phyloP scores from a whole-genome alignment of 2,797 vertebrate genomes.

The Prunella strophiata region DNA sequence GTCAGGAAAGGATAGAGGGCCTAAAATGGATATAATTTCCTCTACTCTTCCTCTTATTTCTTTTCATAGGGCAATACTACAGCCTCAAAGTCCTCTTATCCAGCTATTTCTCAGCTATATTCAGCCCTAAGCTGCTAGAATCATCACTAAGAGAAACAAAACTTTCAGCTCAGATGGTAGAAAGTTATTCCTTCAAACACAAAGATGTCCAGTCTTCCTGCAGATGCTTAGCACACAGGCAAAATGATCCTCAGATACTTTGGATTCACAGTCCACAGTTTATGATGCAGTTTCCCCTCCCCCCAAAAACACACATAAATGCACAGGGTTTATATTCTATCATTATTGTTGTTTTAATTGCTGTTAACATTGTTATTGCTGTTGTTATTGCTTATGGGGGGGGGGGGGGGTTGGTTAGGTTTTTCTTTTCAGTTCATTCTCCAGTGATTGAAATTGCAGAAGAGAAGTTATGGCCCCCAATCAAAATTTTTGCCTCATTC shows the following conservation, averaged over 20 bases:
- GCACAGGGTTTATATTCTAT: background rate
- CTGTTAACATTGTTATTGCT: background rate
- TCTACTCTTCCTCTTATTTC: background rate
- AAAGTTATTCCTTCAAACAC: background rate
- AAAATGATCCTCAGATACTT: background rate
- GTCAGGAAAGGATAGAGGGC: background rate
- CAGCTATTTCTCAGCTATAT: background rate
- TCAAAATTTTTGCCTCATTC: background rate
- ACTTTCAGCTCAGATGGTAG: background rate
- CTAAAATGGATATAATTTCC: background rate
- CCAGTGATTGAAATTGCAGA: background rate
- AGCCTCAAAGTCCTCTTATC: background rate
- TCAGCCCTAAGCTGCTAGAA: background rate
- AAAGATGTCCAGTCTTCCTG: background rate
- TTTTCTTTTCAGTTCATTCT: background rate
- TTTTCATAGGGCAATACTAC: background rate
- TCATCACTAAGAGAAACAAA: background rate
- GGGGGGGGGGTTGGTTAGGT: background rate
- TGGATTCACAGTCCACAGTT: background rate
- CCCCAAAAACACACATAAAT: background rate
- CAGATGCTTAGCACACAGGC: background rate
- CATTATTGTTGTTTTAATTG: background rate
- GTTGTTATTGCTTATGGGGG: background rate
- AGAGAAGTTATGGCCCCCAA: background rate
- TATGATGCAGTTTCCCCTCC: background rate